A percentile compares a stretch with the other conserved stretches of the same genome.
These are phyloP conservation scores for Lophotis ruficrista DNA, from an alignment of 2,113 vertebrate species.

Conservation along the genomic window DNA sequence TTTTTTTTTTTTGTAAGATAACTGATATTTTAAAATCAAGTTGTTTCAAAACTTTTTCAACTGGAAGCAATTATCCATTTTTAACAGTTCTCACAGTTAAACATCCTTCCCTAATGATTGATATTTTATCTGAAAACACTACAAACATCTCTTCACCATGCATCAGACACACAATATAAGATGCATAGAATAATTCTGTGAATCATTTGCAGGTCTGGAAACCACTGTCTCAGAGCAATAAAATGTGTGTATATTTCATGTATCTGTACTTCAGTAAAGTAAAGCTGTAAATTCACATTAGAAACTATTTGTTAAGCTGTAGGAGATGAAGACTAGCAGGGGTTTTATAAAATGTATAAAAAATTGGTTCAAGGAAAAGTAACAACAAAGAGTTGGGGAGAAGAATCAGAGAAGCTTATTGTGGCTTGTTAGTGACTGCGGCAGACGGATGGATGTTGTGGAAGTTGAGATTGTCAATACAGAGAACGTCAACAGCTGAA, in stretches of 20 bases:
- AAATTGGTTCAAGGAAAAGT: neutral
- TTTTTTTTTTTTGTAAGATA: neutral
- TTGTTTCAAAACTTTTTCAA: neutral
- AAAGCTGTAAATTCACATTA: neutral
- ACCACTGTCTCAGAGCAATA: neutral
- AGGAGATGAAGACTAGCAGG: neutral
- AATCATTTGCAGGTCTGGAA: neutral
- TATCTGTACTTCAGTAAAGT: neutral
- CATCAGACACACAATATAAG: neutral
- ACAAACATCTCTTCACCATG: neutral
- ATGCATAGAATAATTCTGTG: neutral
- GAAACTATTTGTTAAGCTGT: neutral
- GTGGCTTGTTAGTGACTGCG: neutral
- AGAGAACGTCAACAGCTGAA: neutral
- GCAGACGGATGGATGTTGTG: neutral
- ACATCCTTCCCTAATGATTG: accelerated
- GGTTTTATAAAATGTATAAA: neutral
- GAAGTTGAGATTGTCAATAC: neutral
- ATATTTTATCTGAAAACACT: neutral
- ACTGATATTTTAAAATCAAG: neutral
- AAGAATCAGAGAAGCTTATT: neutral
- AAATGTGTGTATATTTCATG: neutral
- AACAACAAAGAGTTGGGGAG: neutral
- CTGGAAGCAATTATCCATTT: neutral
- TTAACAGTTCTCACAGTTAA: neutral